Evolutionary conservation across 2,888 invertebrate species (phyloP).

Genomic region (Drosophila paracracens): DNA sequence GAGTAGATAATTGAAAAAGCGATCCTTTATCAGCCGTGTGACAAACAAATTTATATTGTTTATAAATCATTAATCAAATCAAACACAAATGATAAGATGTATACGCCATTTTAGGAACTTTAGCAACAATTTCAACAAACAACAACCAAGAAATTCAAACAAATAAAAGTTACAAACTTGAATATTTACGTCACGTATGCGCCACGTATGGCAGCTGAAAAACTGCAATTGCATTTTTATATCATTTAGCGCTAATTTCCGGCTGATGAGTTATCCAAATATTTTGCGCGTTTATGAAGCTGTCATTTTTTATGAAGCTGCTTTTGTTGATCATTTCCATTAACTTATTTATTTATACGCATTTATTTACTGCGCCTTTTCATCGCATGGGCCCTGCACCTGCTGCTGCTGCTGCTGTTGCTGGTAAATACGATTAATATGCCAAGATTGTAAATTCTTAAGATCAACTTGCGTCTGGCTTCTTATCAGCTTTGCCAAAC

Average conservation of each 20-base stretch:
- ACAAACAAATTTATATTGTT: not conserved
- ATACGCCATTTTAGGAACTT: not conserved
- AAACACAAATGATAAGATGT: not conserved
- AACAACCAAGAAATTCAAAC: not conserved
- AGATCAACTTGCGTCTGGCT: constrained; percentile 33
- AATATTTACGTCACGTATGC: constrained; percentile 55
- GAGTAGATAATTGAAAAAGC: constrained; percentile 21
- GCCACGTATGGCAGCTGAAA: constrained; percentile 20
- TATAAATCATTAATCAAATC: not conserved
- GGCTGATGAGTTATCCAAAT: constrained; percentile 42
- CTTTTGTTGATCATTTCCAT: constrained; percentile 28
- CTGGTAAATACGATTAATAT: constrained; percentile 31
- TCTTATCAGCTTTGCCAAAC: constrained; percentile 4
- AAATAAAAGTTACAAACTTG: not conserved
- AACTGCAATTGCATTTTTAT: constrained; percentile 58
- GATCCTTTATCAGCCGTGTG: not conserved
- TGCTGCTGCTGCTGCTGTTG: not conserved
- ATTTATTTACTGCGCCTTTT: constrained; percentile 36
- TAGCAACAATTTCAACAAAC: no score
- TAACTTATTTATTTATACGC: constrained; percentile 20
- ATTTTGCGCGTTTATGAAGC: constrained; percentile 34
- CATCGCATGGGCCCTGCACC: constrained; percentile 17
- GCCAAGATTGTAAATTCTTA: constrained; percentile 19
- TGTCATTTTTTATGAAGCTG: constrained; percentile 34
- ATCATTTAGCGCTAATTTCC: constrained; percentile 44